These are phyloP conservation scores for Torymus auratus DNA, from an alignment of 2,888 invertebrate species.

Conservation along the genomic window DNA sequence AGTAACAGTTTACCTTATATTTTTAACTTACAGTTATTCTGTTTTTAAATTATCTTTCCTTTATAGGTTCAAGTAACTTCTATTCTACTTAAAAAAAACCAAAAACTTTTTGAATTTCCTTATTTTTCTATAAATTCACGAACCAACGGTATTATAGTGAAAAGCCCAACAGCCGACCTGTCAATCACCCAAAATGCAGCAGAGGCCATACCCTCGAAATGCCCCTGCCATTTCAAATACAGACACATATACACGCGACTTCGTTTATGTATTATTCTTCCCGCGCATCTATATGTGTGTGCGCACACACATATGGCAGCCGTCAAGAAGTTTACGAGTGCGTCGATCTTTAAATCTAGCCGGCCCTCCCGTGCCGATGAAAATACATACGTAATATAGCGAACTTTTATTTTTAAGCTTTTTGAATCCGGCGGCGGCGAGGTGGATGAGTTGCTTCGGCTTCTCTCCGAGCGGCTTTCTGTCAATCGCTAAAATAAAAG, in stretches of 20 bases:
- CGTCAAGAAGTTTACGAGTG: slow-evolving; percentile 31
- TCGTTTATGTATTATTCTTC: slow-evolving; percentile 3
- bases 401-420: slow-evolving; percentile 46
- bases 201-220: background rate
- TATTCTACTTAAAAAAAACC: too few relatives aligned
- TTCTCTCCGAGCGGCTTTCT: background rate
- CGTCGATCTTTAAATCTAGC: slow-evolving; percentile 44
- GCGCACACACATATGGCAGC: background rate
- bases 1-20: too few relatives aligned
- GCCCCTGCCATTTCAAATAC: background rate
- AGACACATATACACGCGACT: background rate
- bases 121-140: too few relatives aligned
- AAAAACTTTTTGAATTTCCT: too few relatives aligned
- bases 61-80: too few relatives aligned
- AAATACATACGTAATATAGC: slow-evolving; percentile 34
- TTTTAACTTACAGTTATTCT: too few relatives aligned
- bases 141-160: too few relatives aligned
- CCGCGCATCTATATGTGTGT: background rate
- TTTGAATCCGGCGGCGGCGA: slow-evolving; percentile 2
- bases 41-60: too few relatives aligned
- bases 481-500: slow-evolving; percentile 26
- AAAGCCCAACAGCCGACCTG: too few relatives aligned
- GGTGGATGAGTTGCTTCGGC: too few relatives aligned
- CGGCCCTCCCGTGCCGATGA: slow-evolving; percentile 1
- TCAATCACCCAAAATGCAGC: too few relatives aligned